Conservation (phyloP, 2,113 vertebrate species). For the Serilophus lunatus region DNA sequence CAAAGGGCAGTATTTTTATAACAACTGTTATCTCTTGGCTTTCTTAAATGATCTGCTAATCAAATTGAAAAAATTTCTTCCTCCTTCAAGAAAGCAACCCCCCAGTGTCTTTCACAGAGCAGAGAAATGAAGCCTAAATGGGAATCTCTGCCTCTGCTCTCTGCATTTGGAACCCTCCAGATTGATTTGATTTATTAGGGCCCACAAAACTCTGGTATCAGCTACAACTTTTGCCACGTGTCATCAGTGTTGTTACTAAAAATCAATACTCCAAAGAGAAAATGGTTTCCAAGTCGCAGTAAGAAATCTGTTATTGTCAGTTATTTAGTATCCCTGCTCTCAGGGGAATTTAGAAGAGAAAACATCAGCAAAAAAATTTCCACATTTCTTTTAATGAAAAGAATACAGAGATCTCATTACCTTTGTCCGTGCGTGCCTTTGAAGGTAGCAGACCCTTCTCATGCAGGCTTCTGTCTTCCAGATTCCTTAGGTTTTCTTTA, state of each 20-base stretch:
- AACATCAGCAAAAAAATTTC: slow-evolving; percentile 67
- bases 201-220: slow-evolving; percentile 72
- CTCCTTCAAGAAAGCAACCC: neutral
- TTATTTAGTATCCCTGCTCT: slow-evolving; percentile 68
- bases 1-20: neutral
- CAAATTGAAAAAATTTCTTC: neutral
- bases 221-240: slow-evolving; percentile 69
- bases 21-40: neutral
- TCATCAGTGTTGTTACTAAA: slow-evolving; percentile 77
- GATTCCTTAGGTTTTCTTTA: neutral
- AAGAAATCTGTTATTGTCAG: slow-evolving; percentile 75
- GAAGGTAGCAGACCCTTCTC: neutral
- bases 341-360: slow-evolving; percentile 53
- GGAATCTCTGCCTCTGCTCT: neutral
- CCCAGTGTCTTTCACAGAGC: neutral
- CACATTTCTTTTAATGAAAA: neutral
- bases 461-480: neutral
- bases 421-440: neutral
- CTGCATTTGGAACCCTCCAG: slow-evolving; percentile 22
- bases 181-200: slow-evolving; percentile 71
- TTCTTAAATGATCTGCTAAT: neutral
- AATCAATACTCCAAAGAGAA: slow-evolving; percentile 71
- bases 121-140: neutral
- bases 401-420: neutral
- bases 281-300: slow-evolving; percentile 54